Conservation (phyloP, 2,113 vertebrate genomes). For the Passer domesticus region DNA sequence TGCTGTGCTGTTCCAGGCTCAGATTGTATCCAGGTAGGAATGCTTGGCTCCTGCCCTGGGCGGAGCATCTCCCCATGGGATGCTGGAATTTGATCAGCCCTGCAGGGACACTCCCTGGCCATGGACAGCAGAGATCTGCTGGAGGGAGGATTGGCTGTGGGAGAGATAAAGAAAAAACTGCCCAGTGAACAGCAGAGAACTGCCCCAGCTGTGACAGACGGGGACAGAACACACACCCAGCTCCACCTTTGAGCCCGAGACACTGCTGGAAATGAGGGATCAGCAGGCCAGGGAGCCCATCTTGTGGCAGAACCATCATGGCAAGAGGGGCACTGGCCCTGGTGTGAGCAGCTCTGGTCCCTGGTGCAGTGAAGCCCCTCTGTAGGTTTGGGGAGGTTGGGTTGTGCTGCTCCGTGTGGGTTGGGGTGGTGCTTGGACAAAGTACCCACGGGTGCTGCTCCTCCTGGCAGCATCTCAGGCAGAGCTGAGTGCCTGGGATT, state of each 20-base stretch:
- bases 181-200: too few species aligned
- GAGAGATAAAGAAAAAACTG: too few species aligned
- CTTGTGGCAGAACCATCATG: fast-evolving
- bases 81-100: too few species aligned
- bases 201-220: not conserved
- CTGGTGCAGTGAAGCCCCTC: not conserved
- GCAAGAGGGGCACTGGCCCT: not conserved
- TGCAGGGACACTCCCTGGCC: too few species aligned
- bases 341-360: fast-evolving
- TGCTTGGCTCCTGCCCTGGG: too few species aligned
- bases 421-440: not conserved
- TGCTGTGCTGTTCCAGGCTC: too few species aligned
- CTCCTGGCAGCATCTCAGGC: not conserved
- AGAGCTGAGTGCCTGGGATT: not conserved
- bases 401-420: not conserved
- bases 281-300: fast-evolving
- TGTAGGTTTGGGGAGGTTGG: not conserved
- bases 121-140: too few species aligned
- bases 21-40: too few species aligned
- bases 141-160: too few species aligned
- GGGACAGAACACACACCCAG: fast-evolving
- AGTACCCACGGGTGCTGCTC: not conserved
- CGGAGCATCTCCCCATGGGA: too few species aligned
- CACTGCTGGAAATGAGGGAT: not conserved
- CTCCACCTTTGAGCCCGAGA: not conserved